phyloP scores from a whole-genome alignment of 2,113 vertebrate genomes.

The Bucco capensis region DNA sequence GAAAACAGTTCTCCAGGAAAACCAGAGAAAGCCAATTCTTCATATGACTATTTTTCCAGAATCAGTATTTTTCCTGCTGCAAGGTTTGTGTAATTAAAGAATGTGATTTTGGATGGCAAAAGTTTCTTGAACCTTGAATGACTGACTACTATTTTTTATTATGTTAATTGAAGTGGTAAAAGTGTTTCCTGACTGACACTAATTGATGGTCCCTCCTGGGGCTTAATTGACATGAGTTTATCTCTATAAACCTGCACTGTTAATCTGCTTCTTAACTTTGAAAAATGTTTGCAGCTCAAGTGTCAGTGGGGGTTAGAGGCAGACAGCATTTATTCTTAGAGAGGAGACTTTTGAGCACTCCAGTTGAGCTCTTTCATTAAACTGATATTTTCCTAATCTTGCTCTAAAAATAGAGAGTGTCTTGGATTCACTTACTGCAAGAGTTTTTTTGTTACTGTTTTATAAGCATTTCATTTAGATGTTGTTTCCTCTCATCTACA shows the following conservation, averaged over 20 bases:
- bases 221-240: conserved; percentile 54
- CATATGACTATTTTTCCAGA: neutral
- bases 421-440: neutral
- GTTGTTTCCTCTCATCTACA: neutral
- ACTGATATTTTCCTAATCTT: neutral
- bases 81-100: neutral
- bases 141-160: conserved; percentile 32
- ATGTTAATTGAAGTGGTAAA: conserved; percentile 38
- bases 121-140: neutral
- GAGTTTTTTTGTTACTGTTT: neutral
- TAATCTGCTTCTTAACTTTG: conserved; percentile 35
- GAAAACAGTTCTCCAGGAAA: neutral
- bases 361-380: neutral
- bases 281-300: conserved; percentile 16
- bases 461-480: neutral
- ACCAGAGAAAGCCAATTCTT: neutral
- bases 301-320: neutral
- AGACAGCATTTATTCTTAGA: neutral
- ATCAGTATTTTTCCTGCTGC: neutral
- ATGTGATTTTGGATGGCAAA: neutral
- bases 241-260: conserved; percentile 33
- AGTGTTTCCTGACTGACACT: conserved; percentile 50
- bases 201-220: conserved; percentile 60
- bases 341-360: neutral
- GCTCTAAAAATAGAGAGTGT: neutral